A percentile compares a stretch with the other conserved stretches of the same genome.
These are phyloP conservation scores for Dichetophora obliterata DNA, from an alignment of 2,888 invertebrate species.

Conservation along the genomic window DNA sequence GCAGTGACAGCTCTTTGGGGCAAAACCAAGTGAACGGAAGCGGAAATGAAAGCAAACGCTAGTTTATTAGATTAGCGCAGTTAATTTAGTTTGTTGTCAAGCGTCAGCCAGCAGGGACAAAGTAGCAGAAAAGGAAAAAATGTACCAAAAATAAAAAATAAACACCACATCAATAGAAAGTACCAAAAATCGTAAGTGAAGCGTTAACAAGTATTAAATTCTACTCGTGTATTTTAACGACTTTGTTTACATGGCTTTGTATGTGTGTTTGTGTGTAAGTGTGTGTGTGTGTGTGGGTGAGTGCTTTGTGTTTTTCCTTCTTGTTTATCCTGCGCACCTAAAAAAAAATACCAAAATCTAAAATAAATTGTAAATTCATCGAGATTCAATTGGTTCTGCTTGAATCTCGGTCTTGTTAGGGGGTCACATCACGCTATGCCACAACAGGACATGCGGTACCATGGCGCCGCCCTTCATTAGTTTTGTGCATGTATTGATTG, in stretches of 20 bases:
- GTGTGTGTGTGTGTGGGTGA: no score
- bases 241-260: neutral
- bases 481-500: neutral
- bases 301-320: neutral
- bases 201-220: conserved; percentile 23
- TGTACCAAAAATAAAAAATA: neutral
- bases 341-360: neutral
- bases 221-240: neutral
- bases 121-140: neutral
- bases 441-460: neutral
- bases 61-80: conserved; percentile 29
- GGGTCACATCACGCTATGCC: neutral
- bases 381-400: neutral
- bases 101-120: neutral
- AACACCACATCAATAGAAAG: neutral
- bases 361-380: conserved; percentile 10
- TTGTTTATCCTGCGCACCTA: neutral
- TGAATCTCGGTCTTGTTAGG: neutral
- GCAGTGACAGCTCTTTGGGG: conserved; percentile 11
- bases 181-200: neutral
- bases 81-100: conserved; percentile 15
- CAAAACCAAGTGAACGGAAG: conserved; percentile 32
- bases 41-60: conserved; percentile 2
- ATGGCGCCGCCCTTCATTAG: neutral
- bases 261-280: no score